A percentile compares a stretch with the other conserved stretches of the same genome.
phyloP scores from a whole-genome alignment of 2,888 invertebrate species.

The Gastracanthus pulcherrimus region DNA sequence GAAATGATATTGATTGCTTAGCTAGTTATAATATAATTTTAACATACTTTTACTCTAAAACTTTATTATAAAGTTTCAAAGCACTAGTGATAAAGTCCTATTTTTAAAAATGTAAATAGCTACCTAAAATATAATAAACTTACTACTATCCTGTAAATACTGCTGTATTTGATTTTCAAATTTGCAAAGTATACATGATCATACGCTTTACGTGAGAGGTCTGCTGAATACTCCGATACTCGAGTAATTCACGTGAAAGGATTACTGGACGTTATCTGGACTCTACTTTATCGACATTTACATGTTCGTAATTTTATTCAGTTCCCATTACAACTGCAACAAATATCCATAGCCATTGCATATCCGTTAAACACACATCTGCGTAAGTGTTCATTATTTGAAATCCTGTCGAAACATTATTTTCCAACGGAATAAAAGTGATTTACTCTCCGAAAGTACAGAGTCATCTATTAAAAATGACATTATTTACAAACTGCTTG shows the following conservation, averaged over 20 bases:
- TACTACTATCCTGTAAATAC: not conserved
- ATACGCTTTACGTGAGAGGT: not conserved
- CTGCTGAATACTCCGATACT: not conserved
- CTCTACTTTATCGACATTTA: not conserved
- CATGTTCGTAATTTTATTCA: too few relatives aligned
- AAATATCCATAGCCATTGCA: not conserved
- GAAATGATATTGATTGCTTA: too few relatives aligned
- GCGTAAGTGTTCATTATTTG: not conserved
- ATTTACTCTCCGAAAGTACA: too few relatives aligned
- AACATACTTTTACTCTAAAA: not conserved
- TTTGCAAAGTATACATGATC: not conserved
- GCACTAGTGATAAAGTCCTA: not conserved
- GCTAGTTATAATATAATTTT: too few relatives aligned
- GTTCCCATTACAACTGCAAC: not conserved
- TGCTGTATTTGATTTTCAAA: not conserved
- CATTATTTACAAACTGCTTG: too few relatives aligned
- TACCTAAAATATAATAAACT: too few relatives aligned
- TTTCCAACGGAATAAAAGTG: too few relatives aligned
- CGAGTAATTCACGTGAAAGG: not conserved
- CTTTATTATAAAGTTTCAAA: too few relatives aligned
- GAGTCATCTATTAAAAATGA: too few relatives aligned
- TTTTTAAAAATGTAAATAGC: too few relatives aligned
- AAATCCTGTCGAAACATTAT: too few relatives aligned
- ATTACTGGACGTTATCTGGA: not conserved
- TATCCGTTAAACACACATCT: not conserved